These are phyloP conservation scores for Ridgeia piscesae DNA, from an alignment of 1,140 invertebrate species.

Conservation along the genomic window DNA sequence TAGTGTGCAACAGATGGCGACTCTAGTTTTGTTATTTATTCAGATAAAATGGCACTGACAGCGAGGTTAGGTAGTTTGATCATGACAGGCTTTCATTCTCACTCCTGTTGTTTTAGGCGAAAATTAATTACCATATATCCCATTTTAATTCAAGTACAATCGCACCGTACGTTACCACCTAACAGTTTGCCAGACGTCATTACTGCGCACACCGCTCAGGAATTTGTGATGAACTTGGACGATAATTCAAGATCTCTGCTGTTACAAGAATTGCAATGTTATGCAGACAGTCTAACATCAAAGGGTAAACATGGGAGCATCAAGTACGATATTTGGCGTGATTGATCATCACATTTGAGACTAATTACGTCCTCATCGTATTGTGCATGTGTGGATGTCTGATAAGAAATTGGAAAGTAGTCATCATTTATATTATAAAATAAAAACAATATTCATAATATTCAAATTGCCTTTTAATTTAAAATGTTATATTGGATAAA, in stretches of 20 bases:
- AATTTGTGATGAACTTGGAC: background rate
- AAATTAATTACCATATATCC: background rate
- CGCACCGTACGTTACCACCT: background rate
- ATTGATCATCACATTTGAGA: background rate
- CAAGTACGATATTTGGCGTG: background rate
- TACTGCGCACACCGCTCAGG: background rate
- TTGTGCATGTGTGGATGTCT: background rate
- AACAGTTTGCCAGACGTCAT: background rate
- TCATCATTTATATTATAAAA: too few species aligned
- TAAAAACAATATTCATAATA: too few species aligned
- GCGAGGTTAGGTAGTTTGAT: background rate
- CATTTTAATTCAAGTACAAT: background rate
- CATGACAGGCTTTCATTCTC: background rate
- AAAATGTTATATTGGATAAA: too few species aligned
- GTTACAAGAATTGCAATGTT: background rate
- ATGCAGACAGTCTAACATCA: background rate
- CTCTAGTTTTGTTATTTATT: background rate
- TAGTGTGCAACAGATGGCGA: background rate
- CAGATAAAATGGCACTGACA: background rate
- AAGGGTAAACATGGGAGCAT: background rate
- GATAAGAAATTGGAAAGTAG: background rate
- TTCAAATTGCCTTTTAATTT: too few species aligned
- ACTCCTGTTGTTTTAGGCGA: background rate
- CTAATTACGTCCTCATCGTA: background rate
- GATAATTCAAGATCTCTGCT: constrained; percentile 1